phyloP scores from a whole-genome alignment of 2,888 invertebrate species.

The Lithodes maja region DNA sequence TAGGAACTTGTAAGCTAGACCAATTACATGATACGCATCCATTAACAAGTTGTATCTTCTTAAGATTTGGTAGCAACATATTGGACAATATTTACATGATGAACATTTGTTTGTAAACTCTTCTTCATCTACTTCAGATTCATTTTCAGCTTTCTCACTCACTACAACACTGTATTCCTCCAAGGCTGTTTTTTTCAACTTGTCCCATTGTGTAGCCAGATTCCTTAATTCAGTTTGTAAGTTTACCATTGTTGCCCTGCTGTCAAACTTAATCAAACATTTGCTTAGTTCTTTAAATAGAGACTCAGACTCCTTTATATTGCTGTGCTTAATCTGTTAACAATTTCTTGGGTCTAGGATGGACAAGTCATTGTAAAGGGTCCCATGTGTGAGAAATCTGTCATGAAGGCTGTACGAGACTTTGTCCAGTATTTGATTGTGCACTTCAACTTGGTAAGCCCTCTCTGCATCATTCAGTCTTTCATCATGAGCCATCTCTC shows the following conservation, averaged over 20 bases:
- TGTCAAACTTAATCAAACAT: slow-evolving; percentile 15
- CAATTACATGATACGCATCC: background rate
- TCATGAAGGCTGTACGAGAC: slow-evolving; percentile 12
- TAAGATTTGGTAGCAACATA: background rate
- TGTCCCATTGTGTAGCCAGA: background rate
- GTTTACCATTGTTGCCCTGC: slow-evolving; percentile 15
- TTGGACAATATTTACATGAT: background rate
- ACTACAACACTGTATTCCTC: background rate
- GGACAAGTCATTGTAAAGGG: slow-evolving; percentile 3
- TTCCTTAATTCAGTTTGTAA: slow-evolving; percentile 12
- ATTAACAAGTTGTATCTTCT: background rate
- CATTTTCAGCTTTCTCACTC: background rate
- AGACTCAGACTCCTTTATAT: background rate
- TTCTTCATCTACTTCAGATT: background rate
- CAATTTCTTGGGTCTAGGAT: slow-evolving; percentile 5
- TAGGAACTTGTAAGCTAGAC: background rate
- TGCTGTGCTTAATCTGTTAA: background rate
- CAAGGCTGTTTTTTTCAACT: background rate
- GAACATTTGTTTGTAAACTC: background rate
- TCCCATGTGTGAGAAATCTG: slow-evolving; percentile 15
- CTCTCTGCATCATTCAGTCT: slow-evolving; percentile 13
- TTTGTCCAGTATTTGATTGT: slow-evolving; percentile 17
- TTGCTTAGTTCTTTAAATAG: slow-evolving; percentile 11
- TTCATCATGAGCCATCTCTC: slow-evolving; percentile 23
- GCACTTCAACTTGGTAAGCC: background rate